These are phyloP conservation scores for Ostrea denselamellosa DNA, from an alignment of 1,140 invertebrate species.

Conservation along the genomic window DNA sequence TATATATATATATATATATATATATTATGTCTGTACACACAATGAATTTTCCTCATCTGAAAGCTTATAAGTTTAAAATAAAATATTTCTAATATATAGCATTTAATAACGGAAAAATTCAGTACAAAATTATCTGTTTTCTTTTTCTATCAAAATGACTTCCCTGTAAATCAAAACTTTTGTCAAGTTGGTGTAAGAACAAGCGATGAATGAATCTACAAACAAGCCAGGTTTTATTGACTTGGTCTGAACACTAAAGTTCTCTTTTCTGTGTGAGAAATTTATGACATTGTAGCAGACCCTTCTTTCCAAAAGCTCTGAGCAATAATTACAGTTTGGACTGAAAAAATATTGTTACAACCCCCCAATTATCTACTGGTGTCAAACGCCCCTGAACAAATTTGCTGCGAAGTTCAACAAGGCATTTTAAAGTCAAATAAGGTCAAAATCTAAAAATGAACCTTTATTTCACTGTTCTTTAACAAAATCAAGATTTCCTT, in stretches of 20 bases:
- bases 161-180: conserved; percentile 8
- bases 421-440: conserved; percentile 25
- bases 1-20: no score
- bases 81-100: no score
- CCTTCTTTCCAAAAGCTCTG: not conserved
- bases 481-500: not conserved
- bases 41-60: no score
- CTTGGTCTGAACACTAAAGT: not conserved
- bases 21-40: no score
- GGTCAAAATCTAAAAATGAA: not conserved
- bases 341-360: conserved; percentile 37
- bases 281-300: conserved; percentile 25
- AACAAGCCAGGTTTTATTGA: conserved; percentile 18
- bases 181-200: not conserved
- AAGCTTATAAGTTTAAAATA: no score
- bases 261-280: conserved; percentile 12
- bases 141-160: not conserved
- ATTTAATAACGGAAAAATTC: no score
- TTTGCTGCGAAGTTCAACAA: conserved; percentile 13
- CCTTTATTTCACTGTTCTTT: not conserved
- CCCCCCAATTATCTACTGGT: not conserved
- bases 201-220: not conserved
- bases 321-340: conserved; percentile 32
- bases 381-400: conserved; percentile 28
- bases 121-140: not conserved